Evolutionary conservation across 2,797 vertebrate species (phyloP).

Genomic region (Sandelia bainsii): DNA sequence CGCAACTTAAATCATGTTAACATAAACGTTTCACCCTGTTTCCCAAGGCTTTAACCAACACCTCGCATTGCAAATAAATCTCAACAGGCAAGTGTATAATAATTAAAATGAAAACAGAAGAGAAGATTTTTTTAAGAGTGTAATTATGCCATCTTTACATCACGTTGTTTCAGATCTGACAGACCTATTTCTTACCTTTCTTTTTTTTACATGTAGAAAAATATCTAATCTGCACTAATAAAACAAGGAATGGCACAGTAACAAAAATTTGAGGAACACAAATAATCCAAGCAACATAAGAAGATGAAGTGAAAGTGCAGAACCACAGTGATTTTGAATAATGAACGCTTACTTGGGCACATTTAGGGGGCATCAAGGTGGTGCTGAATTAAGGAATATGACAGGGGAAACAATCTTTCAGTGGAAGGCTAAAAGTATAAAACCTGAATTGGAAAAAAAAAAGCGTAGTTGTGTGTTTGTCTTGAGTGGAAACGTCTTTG

Average conservation of each 20-base stretch:
- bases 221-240: conserved; percentile 22
- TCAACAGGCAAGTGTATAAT: conserved; percentile 66
- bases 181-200: background rate
- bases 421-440: conserved; percentile 7
- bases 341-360: conserved; percentile 44
- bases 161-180: conserved; percentile 25
- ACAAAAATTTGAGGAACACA: conserved; percentile 18
- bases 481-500: conserved; percentile 43
- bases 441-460: conserved; percentile 18
- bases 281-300: conserved; percentile 12
- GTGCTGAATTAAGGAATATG: conserved; percentile 4
- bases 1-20: conserved; percentile 29
- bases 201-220: conserved; percentile 36
- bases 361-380: conserved; percentile 42
- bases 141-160: conserved; percentile 38
- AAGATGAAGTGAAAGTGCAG: conserved; percentile 57
- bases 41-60: conserved; percentile 60
- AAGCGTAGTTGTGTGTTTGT: background rate
- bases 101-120: conserved; percentile 40
- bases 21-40: conserved; percentile 57
- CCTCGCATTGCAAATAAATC: conserved; percentile 60
- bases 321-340: conserved; percentile 40
- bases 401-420: background rate
- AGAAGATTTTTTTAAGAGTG: background rate
- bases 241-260: conserved; percentile 66